Conservation (phyloP, 2,888 invertebrate species). For the Heliconius ethilla region DNA sequence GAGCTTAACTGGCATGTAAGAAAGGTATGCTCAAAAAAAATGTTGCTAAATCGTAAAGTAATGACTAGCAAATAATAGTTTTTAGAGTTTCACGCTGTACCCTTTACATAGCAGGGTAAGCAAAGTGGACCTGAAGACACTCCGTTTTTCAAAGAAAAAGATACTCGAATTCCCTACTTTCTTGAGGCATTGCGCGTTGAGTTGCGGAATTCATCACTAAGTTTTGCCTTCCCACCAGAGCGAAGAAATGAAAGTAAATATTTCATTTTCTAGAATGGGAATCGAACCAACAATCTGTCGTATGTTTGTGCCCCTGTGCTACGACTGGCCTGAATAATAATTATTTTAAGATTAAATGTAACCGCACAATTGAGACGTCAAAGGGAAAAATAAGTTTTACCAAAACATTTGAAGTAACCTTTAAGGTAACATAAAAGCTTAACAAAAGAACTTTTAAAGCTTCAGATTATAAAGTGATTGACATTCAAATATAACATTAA, state of each 20-base stretch:
- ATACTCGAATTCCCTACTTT: no score
- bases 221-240: no score
- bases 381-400: slow-evolving; percentile 28
- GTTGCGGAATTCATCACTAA: no score
- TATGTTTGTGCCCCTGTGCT: no score
- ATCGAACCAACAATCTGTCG: no score
- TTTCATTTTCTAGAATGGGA: no score
- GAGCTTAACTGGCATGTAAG: background rate
- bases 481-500: slow-evolving; percentile 31
- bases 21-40: background rate
- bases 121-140: no score
- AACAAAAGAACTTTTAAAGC: slow-evolving; percentile 23
- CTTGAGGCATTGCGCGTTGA: no score
- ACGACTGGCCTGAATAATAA: background rate
- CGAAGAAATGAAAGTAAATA: no score
- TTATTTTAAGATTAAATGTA: background rate
- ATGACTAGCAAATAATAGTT: background rate
- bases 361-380: background rate
- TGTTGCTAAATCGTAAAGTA: background rate
- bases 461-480: slow-evolving; percentile 40
- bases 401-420: slow-evolving; percentile 34
- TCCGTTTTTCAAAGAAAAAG: no score
- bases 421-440: slow-evolving; percentile 35
- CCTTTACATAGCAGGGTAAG: no score
- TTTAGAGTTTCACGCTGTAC: no score